Evolutionary conservation across 2,888 invertebrate species (phyloP).

Genomic region (Ectemnius lituratus): DNA sequence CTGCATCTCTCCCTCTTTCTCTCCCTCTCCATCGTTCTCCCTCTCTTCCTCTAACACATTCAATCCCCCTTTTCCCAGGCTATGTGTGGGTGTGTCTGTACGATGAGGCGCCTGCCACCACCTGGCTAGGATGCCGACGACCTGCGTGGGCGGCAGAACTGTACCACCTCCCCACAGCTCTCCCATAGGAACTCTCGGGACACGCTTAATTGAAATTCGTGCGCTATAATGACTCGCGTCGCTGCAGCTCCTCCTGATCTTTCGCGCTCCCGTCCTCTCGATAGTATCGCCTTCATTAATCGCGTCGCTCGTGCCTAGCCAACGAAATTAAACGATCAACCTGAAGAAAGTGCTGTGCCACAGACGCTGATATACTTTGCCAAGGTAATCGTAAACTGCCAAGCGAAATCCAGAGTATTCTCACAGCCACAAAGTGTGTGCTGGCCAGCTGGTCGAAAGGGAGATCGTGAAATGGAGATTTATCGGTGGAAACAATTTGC

Average conservation of each 20-base stretch:
- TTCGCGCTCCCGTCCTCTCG: not conserved
- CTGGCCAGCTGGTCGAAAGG: too few relatives aligned
- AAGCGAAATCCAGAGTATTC: too few relatives aligned
- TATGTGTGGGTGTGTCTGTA: too few relatives aligned
- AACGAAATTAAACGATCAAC: not conserved
- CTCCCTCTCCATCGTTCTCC: too few relatives aligned
- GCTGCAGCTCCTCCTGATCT: not conserved
- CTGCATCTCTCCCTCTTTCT: too few relatives aligned
- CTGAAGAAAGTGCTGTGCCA: not conserved
- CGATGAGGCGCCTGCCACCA: conserved; percentile 10
- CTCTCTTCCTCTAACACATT: too few relatives aligned
- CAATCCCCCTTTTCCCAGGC: too few relatives aligned
- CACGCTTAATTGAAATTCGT: conserved; percentile 41
- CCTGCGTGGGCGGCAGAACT: conserved; percentile 41
- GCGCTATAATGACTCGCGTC: conserved; percentile 9
- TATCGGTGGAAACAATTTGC: too few relatives aligned
- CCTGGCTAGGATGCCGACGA: conserved; percentile 42
- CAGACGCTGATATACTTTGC: too few relatives aligned
- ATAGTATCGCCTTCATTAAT: not conserved
- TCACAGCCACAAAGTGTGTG: too few relatives aligned
- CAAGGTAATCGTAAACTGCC: too few relatives aligned
- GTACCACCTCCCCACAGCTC: not conserved
- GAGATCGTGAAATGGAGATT: too few relatives aligned
- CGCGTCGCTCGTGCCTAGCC: not conserved
- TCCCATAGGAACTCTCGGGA: not conserved